Evolutionary conservation across 1,140 invertebrate species (phyloP).

Genomic region (Onthophagus taurus): DNA sequence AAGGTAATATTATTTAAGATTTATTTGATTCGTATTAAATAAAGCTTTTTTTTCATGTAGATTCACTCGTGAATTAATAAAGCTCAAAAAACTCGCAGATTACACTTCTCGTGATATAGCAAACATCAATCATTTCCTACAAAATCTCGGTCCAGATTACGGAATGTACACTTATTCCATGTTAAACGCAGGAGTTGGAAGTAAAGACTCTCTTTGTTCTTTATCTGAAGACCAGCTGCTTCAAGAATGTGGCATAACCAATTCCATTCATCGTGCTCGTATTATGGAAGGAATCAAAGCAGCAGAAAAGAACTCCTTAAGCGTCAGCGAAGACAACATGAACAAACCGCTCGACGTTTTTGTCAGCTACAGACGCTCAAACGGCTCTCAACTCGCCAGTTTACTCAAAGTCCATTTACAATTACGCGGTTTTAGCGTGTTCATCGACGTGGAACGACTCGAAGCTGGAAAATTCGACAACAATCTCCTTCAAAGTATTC

Average conservation of each 20-base stretch:
- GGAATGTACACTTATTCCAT: constrained; percentile 96
- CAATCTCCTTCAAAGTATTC: constrained; percentile 91
- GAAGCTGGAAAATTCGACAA: constrained; percentile 99
- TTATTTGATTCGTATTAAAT: constrained; percentile 2
- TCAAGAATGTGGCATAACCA: constrained; percentile 82
- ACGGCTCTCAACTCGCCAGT: constrained; percentile 94
- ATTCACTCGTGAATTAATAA: constrained; percentile 89
- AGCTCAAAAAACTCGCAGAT: constrained; percentile 93
- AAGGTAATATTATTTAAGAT: constrained; percentile 43
- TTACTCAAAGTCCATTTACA: constrained; percentile 90
- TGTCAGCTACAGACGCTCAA: constrained; percentile 94
- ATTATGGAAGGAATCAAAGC: constrained; percentile 79
- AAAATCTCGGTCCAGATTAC: constrained; percentile 80
- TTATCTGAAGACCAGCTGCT: constrained; percentile 86
- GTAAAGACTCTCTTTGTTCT: constrained; percentile 63
- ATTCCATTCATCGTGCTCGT: constrained; percentile 87
- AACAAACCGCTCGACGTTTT: constrained; percentile 93
- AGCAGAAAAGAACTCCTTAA: constrained; percentile 36
- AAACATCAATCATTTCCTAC: constrained; percentile 85
- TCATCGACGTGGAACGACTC: constrained; percentile 90
- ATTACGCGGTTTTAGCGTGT: constrained; percentile 86
- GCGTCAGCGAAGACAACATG: constrained; percentile 60
- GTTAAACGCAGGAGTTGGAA: constrained; percentile 88
- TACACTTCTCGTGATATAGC: constrained; percentile 90
- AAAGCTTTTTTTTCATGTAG: constrained; percentile 37